Evolutionary conservation across 2,888 invertebrate genomes (phyloP), one percentile per base, ranked within the genome.

Genomic region (Polymixis lichenea): DNA sequence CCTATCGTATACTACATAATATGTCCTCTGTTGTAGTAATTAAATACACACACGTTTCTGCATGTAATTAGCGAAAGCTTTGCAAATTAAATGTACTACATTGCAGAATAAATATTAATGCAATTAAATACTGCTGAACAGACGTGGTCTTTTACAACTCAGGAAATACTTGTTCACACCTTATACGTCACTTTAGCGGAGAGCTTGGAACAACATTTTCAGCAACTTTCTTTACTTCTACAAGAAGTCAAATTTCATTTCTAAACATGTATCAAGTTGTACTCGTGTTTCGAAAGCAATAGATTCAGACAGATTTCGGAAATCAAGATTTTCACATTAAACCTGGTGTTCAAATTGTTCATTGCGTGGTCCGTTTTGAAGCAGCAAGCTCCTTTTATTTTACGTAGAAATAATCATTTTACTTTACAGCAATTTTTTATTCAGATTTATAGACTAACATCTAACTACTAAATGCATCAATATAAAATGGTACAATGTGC

Each of bases 21-120:
- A 72, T 66, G 80, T 75, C 70, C 62, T 78, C 65, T 78, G 49
- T 61, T 70, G 46, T 53, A 38, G n/a, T 74, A 65, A 65, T 69
- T 72, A 72, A 58, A 60, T 68, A 73, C 64, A 66, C 25, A 56
- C 46, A 75, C 58, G 61, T 83, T 75, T 66, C 9, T 72, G 68
- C 28, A 49, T 43, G 19, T 65, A 62, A 78, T 71, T 51, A 67
- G 46, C 56, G 43, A 82, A 72, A 55, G 22, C 19, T 64, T 73
- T 64, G 65, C 32, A 46, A 61, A 66, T 69, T 61, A 43, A 56
- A 72, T 46, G 25, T 60, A 60, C 6, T 22, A 32, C 17, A 19
- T 17, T 58, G 46, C 17, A 56, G 28, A 61, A 51, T 72, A 49
- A 55, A 65, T 55, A 58, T 61, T 15, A 25, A 61, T 28, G 25